Evolutionary conservation across 2,888 invertebrate genomes (phyloP).

Genomic region (Pterobdella sp.): DNA sequence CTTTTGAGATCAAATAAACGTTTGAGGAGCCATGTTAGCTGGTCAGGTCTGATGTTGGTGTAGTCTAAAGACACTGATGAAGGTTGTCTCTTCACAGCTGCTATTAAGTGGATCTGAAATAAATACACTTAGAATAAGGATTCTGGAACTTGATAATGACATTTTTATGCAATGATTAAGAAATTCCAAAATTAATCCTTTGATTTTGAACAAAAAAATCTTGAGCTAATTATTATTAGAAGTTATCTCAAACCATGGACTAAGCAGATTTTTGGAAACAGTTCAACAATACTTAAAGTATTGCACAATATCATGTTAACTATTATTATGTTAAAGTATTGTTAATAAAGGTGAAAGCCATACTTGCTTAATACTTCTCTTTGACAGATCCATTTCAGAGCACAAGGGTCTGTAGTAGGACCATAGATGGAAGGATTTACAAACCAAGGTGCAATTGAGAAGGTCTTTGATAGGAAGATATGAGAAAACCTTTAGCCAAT

Average conservation of each 20-base stretch:
- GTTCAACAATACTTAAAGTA: no score
- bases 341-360: no score
- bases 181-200: background rate
- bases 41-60: conserved; percentile 76
- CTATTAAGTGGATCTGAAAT: conserved; percentile 65
- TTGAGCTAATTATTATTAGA: background rate
- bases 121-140: no score
- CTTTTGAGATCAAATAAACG: conserved; percentile 74
- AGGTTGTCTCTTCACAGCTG: conserved; percentile 81
- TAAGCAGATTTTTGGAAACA: no score
- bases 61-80: conserved; percentile 74
- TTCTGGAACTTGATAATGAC: no score
- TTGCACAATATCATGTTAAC: no score
- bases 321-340: no score
- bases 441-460: conserved; percentile 64
- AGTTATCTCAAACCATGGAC: no score
- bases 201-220: background rate
- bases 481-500: conserved; percentile 52
- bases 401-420: conserved; percentile 75
- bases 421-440: conserved; percentile 78
- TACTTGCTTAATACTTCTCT: conserved; percentile 29
- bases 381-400: conserved; percentile 68
- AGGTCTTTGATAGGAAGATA: conserved; percentile 54
- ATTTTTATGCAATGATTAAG: background rate
- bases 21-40: conserved; percentile 82